phyloP scores from a whole-genome alignment of 2,888 invertebrate genomes.

The Trichopria drosophilae region DNA sequence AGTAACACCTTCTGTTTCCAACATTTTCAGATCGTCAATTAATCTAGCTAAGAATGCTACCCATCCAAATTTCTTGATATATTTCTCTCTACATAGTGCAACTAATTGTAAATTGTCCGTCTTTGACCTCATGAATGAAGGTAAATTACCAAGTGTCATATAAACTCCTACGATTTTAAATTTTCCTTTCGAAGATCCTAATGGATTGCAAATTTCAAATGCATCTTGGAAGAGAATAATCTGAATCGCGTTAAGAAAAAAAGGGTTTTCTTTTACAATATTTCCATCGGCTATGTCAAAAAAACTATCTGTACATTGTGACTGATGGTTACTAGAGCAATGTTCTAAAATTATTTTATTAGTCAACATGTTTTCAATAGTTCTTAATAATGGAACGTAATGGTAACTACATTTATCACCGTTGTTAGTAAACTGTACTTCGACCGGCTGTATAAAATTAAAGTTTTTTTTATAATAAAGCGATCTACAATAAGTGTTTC shows the following conservation, averaged over 20 bases:
- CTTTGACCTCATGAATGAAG: conserved; percentile 34
- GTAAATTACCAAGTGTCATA: conserved; percentile 39
- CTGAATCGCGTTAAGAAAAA: not conserved
- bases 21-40: conserved; percentile 36
- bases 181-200: conserved; percentile 40
- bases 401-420: not conserved
- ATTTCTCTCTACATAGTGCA: conserved; percentile 37
- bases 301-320: too few species aligned
- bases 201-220: conserved; percentile 46
- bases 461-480: too few species aligned
- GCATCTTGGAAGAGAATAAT: conserved; percentile 42
- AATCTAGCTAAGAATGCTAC: conserved; percentile 31
- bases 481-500: too few species aligned
- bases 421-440: not conserved
- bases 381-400: not conserved
- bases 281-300: conserved; percentile 5
- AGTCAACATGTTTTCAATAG: not conserved
- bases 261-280: not conserved
- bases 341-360: not conserved
- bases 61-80: conserved; percentile 38
- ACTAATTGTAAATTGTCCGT: conserved; percentile 42
- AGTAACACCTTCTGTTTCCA: conserved; percentile 36
- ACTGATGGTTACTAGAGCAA: not conserved
- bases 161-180: conserved; percentile 43
- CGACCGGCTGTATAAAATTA: too few species aligned